A percentile compares a stretch with the other conserved stretches of the same genome.
Conservation (phyloP, 2,888 invertebrate genomes). For the Tillus elongatus region DNA sequence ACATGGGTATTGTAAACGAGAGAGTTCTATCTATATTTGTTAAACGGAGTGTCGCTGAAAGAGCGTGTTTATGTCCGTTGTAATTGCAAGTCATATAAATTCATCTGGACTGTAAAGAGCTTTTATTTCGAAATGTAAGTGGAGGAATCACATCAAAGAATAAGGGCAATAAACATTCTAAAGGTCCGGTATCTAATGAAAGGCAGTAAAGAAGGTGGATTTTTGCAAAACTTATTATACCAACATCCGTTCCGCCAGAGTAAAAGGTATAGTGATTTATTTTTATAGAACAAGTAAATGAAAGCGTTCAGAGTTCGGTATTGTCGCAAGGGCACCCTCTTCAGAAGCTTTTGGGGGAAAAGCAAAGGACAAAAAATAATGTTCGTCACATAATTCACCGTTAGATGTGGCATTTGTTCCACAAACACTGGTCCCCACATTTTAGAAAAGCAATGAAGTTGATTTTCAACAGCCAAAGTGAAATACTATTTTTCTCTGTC, state of each 20-base stretch:
- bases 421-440: slow-evolving; percentile 19
- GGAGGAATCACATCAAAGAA: no score
- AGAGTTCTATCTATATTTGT: no score
- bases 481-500: no score
- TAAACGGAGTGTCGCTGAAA: no score
- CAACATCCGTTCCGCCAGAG: slow-evolving; percentile 19
- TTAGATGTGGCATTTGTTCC: slow-evolving; percentile 22
- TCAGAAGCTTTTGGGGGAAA: slow-evolving; percentile 18
- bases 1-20: no score
- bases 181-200: slow-evolving; percentile 2
- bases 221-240: slow-evolving; percentile 16
- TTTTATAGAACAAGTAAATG: slow-evolving; percentile 24
- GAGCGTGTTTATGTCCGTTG: no score
- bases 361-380: slow-evolving; percentile 24
- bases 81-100: no score
- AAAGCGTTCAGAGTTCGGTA: slow-evolving; percentile 23
- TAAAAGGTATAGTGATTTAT: slow-evolving; percentile 23
- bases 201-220: slow-evolving; percentile 2
- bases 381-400: slow-evolving; percentile 24
- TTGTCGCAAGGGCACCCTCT: slow-evolving; percentile 22
- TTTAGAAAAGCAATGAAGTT: slow-evolving; percentile 21
- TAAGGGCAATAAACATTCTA: no score
- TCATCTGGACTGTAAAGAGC: no score
- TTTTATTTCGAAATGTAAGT: no score
- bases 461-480: no score